Evolutionary conservation across 2,888 invertebrate species (phyloP).

Genomic region (Cerceris ruficornis): DNA sequence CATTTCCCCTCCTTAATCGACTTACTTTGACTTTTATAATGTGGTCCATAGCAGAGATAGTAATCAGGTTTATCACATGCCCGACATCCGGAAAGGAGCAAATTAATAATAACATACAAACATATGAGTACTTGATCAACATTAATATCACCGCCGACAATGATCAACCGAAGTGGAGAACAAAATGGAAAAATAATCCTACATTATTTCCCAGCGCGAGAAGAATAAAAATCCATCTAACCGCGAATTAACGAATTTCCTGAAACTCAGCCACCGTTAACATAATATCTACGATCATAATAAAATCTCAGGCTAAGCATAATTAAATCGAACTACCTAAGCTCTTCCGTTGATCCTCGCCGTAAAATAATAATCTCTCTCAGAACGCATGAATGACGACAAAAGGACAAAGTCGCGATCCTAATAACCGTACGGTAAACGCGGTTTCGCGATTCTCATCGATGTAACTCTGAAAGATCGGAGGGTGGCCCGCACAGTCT

Average conservation of each 20-base stretch:
- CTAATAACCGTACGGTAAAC: background rate
- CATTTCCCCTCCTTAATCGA: slow-evolving; percentile 24
- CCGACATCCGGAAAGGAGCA: slow-evolving; percentile 28
- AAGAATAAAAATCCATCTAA: no score
- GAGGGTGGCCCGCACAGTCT: slow-evolving; percentile 5
- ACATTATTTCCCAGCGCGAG: no score
- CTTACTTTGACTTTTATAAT: slow-evolving; percentile 46
- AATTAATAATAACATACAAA: slow-evolving; percentile 40
- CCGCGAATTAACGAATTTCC: no score
- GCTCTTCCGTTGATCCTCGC: no score
- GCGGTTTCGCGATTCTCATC: background rate
- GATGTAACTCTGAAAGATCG: background rate
- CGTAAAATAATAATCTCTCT: no score
- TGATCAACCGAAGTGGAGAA: background rate
- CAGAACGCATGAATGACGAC: background rate
- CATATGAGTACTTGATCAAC: slow-evolving; percentile 38
- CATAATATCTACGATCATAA: background rate
- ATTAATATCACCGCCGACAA: slow-evolving; percentile 33
- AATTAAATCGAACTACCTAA: no score
- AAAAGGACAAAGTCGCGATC: slow-evolving; percentile 3
- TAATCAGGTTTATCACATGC: slow-evolving; percentile 39
- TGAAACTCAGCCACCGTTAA: background rate
- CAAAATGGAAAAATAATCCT: no score
- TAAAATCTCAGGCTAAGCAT: background rate
- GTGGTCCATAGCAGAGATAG: slow-evolving; percentile 41